Evolutionary conservation across 2,888 invertebrate species (phyloP).

Genomic region (Scelioninae gen. 1): DNA sequence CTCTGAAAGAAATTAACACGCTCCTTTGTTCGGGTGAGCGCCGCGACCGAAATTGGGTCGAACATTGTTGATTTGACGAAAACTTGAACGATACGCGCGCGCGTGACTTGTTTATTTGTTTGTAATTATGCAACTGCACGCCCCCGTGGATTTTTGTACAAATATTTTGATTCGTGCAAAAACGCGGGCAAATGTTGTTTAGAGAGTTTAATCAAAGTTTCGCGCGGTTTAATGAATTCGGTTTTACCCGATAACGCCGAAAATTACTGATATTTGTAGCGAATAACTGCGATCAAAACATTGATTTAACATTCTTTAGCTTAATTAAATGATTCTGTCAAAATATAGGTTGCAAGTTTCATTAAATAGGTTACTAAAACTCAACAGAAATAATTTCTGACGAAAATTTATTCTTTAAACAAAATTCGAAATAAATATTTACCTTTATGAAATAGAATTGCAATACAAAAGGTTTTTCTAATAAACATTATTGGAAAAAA

Average conservation of each 20-base stretch:
- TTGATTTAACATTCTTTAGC: no score
- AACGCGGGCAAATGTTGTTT: conserved; percentile 42
- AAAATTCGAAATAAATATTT: no score
- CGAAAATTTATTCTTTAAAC: no score
- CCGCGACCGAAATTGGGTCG: conserved; percentile 29
- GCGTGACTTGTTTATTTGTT: conserved; percentile 58
- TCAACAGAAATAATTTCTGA: no score
- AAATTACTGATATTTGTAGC: conserved; percentile 2
- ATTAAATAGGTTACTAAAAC: no score
- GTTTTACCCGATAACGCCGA: conserved; percentile 4
- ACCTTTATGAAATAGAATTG: no score
- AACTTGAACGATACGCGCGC: conserved; percentile 31
- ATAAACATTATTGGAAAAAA: no score
- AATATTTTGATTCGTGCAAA: conserved; percentile 53
- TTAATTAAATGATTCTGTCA: no score
- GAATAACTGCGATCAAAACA: no score
- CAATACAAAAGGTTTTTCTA: no score
- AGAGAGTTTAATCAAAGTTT: conserved; percentile 29
- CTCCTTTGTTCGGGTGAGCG: conserved; percentile 22
- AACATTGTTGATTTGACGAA: conserved; percentile 35
- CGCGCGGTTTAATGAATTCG: conserved; percentile 17
- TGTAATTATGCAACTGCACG: conserved; percentile 42
- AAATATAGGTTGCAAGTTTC: no score
- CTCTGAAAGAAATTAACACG: conserved; percentile 40
- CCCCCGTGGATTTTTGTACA: conserved; percentile 34